These are phyloP conservation scores for Torymus aiolomorphi DNA, from an alignment of 2,888 invertebrate genomes.

Conservation along the genomic window DNA sequence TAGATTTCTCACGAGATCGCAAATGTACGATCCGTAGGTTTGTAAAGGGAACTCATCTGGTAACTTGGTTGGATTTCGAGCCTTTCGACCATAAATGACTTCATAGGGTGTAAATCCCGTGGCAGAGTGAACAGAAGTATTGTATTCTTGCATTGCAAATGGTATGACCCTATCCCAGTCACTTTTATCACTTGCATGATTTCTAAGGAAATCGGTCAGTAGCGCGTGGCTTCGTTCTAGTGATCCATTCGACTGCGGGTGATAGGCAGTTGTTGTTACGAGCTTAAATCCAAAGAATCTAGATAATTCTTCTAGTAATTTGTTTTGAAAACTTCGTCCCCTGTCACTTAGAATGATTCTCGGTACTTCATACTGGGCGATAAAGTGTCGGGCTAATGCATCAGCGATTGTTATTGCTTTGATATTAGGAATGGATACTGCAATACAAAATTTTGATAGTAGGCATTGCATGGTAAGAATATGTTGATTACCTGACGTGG, in stretches of 20 bases:
- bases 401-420: neutral
- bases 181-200: neutral
- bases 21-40: neutral
- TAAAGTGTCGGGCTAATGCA: neutral
- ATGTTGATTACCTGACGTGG: neutral
- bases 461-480: neutral
- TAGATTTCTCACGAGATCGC: neutral
- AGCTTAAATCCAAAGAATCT: constrained; percentile 17
- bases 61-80: neutral
- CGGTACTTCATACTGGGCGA: neutral
- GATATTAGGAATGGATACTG: neutral
- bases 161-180: constrained; percentile 5
- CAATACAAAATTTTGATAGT: neutral
- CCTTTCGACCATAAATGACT: neutral
- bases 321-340: neutral
- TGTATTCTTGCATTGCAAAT: neutral
- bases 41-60: neutral
- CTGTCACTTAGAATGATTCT: constrained; percentile 1
- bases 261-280: neutral
- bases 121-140: neutral
- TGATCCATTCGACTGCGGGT: neutral
- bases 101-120: neutral
- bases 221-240: neutral
- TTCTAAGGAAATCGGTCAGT: neutral
- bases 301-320: neutral